These are phyloP conservation scores for Euwallacea similis DNA, from an alignment of 1,140 invertebrate genomes.

Conservation along the genomic window DNA sequence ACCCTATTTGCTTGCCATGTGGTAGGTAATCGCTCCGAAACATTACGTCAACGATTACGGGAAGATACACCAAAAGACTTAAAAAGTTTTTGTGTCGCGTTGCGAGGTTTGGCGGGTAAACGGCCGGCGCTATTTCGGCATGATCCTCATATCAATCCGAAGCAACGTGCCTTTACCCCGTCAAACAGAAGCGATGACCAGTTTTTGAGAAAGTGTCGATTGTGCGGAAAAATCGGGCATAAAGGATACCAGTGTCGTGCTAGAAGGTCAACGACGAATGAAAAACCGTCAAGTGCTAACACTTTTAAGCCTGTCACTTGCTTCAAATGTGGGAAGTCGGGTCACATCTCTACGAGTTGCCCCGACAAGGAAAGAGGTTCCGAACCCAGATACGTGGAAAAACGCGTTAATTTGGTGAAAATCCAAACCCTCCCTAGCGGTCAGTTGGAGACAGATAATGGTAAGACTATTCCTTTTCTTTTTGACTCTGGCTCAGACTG, in stretches of 20 bases:
- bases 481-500: constrained; percentile 8
- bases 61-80: constrained; percentile 3
- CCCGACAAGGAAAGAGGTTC: too few species aligned
- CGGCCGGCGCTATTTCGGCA: constrained; percentile 2
- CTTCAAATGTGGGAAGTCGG: neutral
- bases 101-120: neutral
- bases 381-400: neutral
- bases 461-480: constrained; percentile 7
- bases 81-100: constrained; percentile 4
- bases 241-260: neutral
- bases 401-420: neutral
- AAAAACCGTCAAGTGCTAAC: neutral
- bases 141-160: too few species aligned
- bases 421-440: too few species aligned
- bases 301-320: neutral
- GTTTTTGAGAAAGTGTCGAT: neutral
- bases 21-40: neutral
- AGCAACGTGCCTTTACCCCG: too few species aligned
- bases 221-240: neutral
- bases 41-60: neutral
- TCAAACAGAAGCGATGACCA: too few species aligned
- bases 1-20: too few species aligned
- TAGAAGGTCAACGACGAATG: neutral
- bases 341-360: constrained; percentile 1
- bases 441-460: too few species aligned